Evolutionary conservation across 2,113 vertebrate genomes (phyloP).

Genomic region (Protobothrops mucrosquamatus): DNA sequence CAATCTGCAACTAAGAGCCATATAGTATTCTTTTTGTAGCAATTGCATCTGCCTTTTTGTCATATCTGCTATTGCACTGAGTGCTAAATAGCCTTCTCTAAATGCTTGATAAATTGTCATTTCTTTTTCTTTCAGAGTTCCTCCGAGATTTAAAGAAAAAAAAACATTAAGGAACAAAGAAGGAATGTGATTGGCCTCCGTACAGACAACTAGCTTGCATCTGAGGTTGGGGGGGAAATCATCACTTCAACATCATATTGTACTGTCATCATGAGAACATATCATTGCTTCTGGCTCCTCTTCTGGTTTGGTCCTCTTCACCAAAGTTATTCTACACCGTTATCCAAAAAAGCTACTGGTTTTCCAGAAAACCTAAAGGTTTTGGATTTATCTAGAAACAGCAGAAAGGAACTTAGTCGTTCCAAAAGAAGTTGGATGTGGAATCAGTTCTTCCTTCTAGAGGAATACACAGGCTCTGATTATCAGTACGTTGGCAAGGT

Average conservation of each 20-base stretch:
- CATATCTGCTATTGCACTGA: slow-evolving; percentile 53
- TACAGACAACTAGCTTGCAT: slow-evolving; percentile 52
- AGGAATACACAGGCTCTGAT: slow-evolving; percentile 91
- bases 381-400: slow-evolving; percentile 66
- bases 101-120: slow-evolving; percentile 59
- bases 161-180: slow-evolving; percentile 65
- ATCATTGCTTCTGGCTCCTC: slow-evolving; percentile 69
- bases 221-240: slow-evolving; percentile 52
- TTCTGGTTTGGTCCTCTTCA: slow-evolving; percentile 78
- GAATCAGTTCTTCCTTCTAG: slow-evolving; percentile 98
- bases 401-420: slow-evolving; percentile 75
- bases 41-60: slow-evolving; percentile 46
- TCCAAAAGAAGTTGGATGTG: slow-evolving; percentile 98
- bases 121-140: slow-evolving; percentile 72
- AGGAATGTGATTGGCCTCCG: slow-evolving; percentile 61
- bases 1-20: slow-evolving; percentile 33
- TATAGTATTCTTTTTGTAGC: slow-evolving; percentile 33
- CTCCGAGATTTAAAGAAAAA: slow-evolving; percentile 65
- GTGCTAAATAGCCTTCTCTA: slow-evolving; percentile 62
- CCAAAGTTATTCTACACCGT: slow-evolving; percentile 65
- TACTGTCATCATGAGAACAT: slow-evolving; percentile 81
- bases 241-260: slow-evolving; percentile 32
- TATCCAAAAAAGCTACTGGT: slow-evolving; percentile 83
- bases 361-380: slow-evolving; percentile 66
- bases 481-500: slow-evolving; percentile 97